These are phyloP conservation scores for Alcedo atthis DNA, from an alignment of 2,797 vertebrate genomes.

Conservation along the genomic window DNA sequence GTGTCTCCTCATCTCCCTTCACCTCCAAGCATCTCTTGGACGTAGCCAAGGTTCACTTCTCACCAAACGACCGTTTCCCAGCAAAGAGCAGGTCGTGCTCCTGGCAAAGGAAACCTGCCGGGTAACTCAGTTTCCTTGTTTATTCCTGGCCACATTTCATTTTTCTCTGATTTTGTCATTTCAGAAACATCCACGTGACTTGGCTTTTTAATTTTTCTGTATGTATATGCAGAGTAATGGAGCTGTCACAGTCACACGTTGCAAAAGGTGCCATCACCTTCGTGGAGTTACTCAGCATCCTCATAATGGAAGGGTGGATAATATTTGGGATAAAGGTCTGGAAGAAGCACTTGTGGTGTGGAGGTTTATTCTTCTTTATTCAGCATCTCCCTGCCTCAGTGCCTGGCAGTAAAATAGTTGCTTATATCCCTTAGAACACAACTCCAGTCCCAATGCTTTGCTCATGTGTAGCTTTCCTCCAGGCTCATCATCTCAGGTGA, in stretches of 20 bases:
- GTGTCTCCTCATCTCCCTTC: not conserved
- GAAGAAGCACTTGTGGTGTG: not conserved
- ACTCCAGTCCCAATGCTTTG: not conserved
- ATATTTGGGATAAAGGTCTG: not conserved
- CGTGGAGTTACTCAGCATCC: not conserved
- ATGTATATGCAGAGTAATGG: not conserved
- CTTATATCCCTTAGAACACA: not conserved
- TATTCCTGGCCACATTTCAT: not conserved
- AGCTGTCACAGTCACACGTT: rapidly evolving
- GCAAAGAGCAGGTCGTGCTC: not conserved
- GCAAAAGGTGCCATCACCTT: not conserved
- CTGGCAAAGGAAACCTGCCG: not conserved
- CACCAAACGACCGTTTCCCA: not conserved
- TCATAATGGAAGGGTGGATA: not conserved
- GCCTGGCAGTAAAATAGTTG: not conserved
- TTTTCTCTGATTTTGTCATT: slow-evolving; percentile 1
- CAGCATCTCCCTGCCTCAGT: not conserved
- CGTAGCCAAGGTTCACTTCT: not conserved
- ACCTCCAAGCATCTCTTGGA: not conserved
- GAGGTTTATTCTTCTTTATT: not conserved
- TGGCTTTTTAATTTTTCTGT: not conserved
- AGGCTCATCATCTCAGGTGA: not conserved
- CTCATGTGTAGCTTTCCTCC: not conserved
- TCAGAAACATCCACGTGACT: not conserved
- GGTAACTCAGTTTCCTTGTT: slow-evolving; percentile 24